Percentiles rank a stretch among this genome's conserved stretches.
Evolutionary conservation across 2,888 invertebrate species (phyloP).

Genomic region (Teleiodes luculella): DNA sequence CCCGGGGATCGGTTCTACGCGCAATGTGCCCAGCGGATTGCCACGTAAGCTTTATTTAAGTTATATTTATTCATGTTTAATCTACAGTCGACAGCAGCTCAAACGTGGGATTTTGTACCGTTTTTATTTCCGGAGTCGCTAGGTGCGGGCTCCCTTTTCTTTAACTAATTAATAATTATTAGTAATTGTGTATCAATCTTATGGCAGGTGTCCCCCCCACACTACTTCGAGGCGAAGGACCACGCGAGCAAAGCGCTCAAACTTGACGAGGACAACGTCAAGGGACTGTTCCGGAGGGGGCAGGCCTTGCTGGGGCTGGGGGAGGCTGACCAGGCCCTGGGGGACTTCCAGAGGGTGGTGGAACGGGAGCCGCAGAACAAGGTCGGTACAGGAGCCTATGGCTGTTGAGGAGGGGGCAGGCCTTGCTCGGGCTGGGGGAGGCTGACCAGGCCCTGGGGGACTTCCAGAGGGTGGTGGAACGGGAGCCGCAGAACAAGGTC

Average conservation of each 20-base stretch:
- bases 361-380: conserved; percentile 90
- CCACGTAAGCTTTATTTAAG: too few relatives aligned
- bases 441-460: conserved; percentile 86
- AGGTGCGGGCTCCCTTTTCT: too few relatives aligned
- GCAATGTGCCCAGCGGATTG: too few relatives aligned
- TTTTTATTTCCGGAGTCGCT: too few relatives aligned
- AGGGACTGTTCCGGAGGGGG: conserved; percentile 93
- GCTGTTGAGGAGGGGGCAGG: conserved; percentile 91
- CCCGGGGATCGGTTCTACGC: too few relatives aligned
- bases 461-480: conserved; percentile 85
- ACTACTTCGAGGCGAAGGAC: conserved; percentile 82
- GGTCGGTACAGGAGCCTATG: conserved; percentile 51
- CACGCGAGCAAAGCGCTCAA: conserved; percentile 88
- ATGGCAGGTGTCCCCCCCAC: conserved; percentile 83
- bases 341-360: conserved; percentile 87
- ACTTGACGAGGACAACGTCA: conserved; percentile 87
- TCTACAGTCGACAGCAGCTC: too few relatives aligned
- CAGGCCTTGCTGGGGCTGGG: conserved; percentile 86
- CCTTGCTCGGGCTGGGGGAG: conserved; percentile 85
- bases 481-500: conserved; percentile 90
- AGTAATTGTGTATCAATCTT: too few relatives aligned
- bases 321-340: conserved; percentile 87
- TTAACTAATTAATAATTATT: too few relatives aligned
- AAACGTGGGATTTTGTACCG: too few relatives aligned
- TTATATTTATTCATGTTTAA: too few relatives aligned